Conservation (phyloP, 92 coral and sea anemone species). For the Palythoa grandiflora region DNA sequence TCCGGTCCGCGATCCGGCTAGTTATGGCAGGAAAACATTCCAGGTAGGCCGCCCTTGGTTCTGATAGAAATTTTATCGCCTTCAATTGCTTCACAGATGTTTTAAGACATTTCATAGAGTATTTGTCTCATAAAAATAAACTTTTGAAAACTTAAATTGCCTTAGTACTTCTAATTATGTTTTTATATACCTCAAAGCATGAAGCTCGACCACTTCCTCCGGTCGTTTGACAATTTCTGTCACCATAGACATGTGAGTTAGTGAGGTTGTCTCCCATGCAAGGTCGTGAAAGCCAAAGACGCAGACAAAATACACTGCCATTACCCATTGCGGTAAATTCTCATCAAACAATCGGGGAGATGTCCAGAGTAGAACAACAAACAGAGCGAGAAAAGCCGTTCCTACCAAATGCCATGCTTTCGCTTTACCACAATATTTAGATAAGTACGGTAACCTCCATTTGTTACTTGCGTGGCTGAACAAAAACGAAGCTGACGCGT, state of each 20-base stretch:
- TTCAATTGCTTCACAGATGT: too few species aligned
- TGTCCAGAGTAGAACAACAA: slow-evolving; percentile 70
- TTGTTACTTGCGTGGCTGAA: slow-evolving; percentile 73
- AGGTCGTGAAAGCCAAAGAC: slow-evolving; percentile 50
- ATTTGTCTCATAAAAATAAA: background rate
- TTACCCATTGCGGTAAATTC: slow-evolving; percentile 55
- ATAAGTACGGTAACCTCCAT: slow-evolving; percentile 55
- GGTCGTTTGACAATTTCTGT: slow-evolving; percentile 83
- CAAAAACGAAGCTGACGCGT: slow-evolving; percentile 52
- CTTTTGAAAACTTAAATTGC: background rate
- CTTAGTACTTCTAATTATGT: background rate
- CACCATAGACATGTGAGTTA: slow-evolving; percentile 82
- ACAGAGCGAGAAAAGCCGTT: slow-evolving; percentile 64
- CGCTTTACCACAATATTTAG: slow-evolving; percentile 69
- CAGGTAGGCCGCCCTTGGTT: background rate
- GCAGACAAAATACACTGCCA: slow-evolving; percentile 60
- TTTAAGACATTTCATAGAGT: too few species aligned
- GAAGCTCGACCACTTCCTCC: slow-evolving; percentile 83
- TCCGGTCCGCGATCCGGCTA: background rate
- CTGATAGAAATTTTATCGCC: too few species aligned
- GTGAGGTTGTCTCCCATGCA: slow-evolving; percentile 73
- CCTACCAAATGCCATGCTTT: slow-evolving; percentile 86
- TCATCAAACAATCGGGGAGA: slow-evolving; percentile 75
- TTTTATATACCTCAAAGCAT: slow-evolving; percentile 72
- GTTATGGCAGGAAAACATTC: background rate